A percentile compares a stretch with the other conserved stretches of the same genome.
Conservation (phyloP, 2,797 vertebrate genomes). For the Chrosomus eos region DNA sequence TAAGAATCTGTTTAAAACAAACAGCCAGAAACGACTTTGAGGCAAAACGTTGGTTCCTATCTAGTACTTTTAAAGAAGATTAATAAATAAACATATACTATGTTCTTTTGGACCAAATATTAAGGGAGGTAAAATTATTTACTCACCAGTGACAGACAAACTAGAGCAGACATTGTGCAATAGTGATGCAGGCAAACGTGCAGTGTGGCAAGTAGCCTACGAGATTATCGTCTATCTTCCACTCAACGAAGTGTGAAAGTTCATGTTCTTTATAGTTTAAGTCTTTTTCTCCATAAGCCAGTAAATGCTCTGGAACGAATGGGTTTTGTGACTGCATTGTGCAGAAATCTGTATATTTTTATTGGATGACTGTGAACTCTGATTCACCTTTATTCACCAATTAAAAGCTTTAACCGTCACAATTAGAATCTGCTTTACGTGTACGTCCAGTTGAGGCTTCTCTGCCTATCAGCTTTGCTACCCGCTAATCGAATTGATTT, state of each 20-base stretch:
- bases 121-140: not conserved
- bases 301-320: not conserved
- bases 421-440: not conserved
- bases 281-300: not conserved
- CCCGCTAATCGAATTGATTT: not conserved
- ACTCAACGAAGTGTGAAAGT: not conserved
- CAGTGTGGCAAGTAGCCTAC: not conserved
- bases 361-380: not conserved
- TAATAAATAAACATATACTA: not conserved
- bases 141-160: not conserved
- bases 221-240: not conserved
- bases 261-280: constrained; percentile 3
- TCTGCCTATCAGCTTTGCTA: not conserved
- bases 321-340: constrained; percentile 14
- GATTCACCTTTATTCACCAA: constrained; percentile 13
- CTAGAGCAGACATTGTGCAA: not conserved
- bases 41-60: not conserved
- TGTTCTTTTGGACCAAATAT: not conserved
- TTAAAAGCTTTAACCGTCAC: constrained; percentile 3
- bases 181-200: not conserved
- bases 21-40: not conserved
- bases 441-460: not conserved
- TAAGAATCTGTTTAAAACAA: not conserved
- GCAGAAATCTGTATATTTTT: constrained; percentile 6
- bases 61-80: not conserved